phyloP scores from a whole-genome alignment of 2,797 vertebrate species.

The Rhodeus uyekii region DNA sequence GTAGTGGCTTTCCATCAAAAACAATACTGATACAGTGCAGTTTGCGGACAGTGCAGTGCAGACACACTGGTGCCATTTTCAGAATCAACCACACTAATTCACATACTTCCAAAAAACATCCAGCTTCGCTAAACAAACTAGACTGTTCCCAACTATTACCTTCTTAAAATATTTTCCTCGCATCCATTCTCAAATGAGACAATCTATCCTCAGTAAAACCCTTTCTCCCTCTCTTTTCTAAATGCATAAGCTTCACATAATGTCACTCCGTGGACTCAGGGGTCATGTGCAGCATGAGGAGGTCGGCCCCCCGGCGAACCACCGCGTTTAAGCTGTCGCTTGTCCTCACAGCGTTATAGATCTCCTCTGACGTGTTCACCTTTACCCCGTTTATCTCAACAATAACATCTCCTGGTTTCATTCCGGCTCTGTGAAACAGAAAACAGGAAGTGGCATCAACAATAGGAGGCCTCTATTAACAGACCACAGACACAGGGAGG shows the following conservation, averaged over 20 bases:
- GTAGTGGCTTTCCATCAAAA: background rate
- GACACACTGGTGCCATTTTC: background rate
- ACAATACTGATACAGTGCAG: slow-evolving; percentile 9
- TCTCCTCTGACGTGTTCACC: slow-evolving; percentile 84
- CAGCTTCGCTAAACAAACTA: background rate
- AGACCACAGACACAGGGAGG: background rate
- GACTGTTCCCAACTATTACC: background rate
- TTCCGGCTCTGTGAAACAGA: slow-evolving; percentile 80
- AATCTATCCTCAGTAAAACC: background rate
- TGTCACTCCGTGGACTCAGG: slow-evolving; percentile 85
- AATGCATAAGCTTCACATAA: background rate
- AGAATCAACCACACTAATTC: slow-evolving; percentile 1
- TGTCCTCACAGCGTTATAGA: slow-evolving; percentile 85
- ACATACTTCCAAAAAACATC: background rate
- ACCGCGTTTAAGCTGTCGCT: slow-evolving; percentile 81
- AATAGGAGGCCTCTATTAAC: background rate
- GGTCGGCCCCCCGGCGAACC: slow-evolving; percentile 77
- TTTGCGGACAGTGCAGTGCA: no score
- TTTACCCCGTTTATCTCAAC: slow-evolving; percentile 84
- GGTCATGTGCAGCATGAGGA: slow-evolving; percentile 81
- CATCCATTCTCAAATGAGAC: background rate
- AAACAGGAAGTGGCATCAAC: slow-evolving; percentile 21
- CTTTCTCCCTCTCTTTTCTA: background rate
- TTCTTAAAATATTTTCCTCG: background rate
- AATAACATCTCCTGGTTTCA: slow-evolving; percentile 88